These are phyloP conservation scores for Promerops cafer DNA, from an alignment of 2,113 vertebrate species.

Conservation along the genomic window DNA sequence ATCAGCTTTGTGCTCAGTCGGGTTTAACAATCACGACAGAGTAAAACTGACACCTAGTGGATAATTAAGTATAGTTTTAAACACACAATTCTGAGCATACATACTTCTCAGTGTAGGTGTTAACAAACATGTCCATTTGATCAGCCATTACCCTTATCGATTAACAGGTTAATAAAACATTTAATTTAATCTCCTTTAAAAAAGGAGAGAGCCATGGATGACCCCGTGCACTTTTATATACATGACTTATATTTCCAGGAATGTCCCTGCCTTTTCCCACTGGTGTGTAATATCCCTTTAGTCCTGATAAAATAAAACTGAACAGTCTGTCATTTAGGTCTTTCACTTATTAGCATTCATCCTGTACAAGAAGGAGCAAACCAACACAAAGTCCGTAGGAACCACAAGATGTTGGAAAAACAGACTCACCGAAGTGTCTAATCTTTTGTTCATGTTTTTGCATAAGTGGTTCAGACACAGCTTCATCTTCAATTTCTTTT, in stretches of 20 bases:
- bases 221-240: background rate
- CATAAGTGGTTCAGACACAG: constrained; percentile 81
- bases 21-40: background rate
- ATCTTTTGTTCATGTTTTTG: constrained; percentile 90
- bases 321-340: background rate
- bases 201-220: background rate
- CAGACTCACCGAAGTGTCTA: constrained; percentile 89
- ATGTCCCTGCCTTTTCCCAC: background rate
- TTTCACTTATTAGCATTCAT: background rate
- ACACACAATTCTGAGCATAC: background rate
- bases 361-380: background rate
- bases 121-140: background rate
- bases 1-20: background rate
- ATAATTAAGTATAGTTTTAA: background rate
- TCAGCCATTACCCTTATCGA: background rate
- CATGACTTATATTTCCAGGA: fast-evolving
- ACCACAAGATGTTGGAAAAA: background rate
- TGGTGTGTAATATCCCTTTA: background rate
- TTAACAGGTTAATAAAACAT: background rate
- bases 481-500: constrained; percentile 79
- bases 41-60: constrained; percentile 21
- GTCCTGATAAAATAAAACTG: background rate
- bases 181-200: background rate
- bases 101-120: background rate
- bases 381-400: background rate